Base-by-base conservation (phyloP, 1,140 invertebrate genomes). In the Drosophila teissieri region DNA sequence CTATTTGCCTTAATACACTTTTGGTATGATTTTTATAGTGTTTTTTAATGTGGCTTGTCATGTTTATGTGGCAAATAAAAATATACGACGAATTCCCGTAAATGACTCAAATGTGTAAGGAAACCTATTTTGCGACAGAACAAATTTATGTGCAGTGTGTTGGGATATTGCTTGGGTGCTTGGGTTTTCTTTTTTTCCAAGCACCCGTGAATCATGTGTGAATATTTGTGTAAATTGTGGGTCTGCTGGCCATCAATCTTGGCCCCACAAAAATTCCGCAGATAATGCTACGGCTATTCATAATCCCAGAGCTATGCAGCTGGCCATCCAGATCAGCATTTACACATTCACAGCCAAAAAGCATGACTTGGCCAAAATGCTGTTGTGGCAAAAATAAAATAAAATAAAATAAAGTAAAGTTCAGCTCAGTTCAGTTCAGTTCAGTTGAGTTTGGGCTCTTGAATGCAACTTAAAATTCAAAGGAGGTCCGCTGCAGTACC, bases 381-480 rank as follows among this genome's bases (percentile, higher is more conserved):
- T 14, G 44, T 46, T 56, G 53, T 56, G 57, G 53, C n/a, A n/a
- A n/a, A n/a, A n/a, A n/a, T 39, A 4, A 39, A 39, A 39, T 39
- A 19, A 39, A 39, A 39, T 39, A 14, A 36, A 53, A 3, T 3
- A 36, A 39, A 34, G 46, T 49, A 54, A 73, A 52, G 54, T 72
- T 73, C 53, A 58, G 54, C 11, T 45, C 36, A 22, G 46, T 48
- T 48, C 24, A 27, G 57, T 37, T 37, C 36, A 14, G 46, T 27
- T 48, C 14, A 27, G 57, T 39, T 45, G 27, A 8, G 22, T 11
- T 49, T 45, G n/a, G 45, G 24, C 27, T 58, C 39, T 22, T 34
- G 36, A 70, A 44, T 62, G 69, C 69, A 63, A 75, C 72, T 75
- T 75, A 75, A 75, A 77, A 78, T 65, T 78, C 76, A 67, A 78